phyloP scores from a whole-genome alignment of 37 sponge, comb jelly and placozoan genomes.

The Spongilla lacustris region DNA sequence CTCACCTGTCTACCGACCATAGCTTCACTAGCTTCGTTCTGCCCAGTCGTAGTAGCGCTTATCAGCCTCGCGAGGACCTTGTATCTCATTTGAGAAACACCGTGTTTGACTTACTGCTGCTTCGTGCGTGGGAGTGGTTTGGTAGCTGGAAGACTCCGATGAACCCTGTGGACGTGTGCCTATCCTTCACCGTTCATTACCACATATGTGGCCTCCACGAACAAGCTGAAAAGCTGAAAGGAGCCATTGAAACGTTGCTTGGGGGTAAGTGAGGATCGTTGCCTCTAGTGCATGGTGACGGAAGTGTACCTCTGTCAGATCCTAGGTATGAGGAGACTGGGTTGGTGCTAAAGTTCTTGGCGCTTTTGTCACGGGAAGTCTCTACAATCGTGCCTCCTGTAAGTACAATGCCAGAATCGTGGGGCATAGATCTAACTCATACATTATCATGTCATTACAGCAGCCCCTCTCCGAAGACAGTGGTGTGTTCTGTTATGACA shows the following conservation, averaged over 20 bases:
- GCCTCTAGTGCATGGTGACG: too few relatives aligned
- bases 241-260: neutral
- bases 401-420: neutral
- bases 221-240: slow-evolving; percentile 12
- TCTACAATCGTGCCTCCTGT: neutral
- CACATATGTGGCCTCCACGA: slow-evolving; percentile 9
- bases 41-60: neutral
- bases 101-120: slow-evolving; percentile 9
- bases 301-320: neutral
- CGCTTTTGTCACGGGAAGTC: neutral
- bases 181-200: neutral
- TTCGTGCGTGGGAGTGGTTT: slow-evolving; percentile 25
- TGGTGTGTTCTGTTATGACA: neutral
- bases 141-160: slow-evolving; percentile 19
- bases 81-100: neutral
- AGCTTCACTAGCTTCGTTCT: neutral
- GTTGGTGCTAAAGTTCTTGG: neutral
- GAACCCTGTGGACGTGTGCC: slow-evolving; percentile 10
- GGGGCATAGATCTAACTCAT: neutral
- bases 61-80: neutral
- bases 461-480: neutral
- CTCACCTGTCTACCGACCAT: neutral
- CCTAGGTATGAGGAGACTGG: neutral
- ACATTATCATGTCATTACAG: neutral
- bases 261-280: neutral